These are phyloP conservation scores for Gouania willdenowi DNA, from an alignment of 2,797 vertebrate genomes.

Conservation along the genomic window DNA sequence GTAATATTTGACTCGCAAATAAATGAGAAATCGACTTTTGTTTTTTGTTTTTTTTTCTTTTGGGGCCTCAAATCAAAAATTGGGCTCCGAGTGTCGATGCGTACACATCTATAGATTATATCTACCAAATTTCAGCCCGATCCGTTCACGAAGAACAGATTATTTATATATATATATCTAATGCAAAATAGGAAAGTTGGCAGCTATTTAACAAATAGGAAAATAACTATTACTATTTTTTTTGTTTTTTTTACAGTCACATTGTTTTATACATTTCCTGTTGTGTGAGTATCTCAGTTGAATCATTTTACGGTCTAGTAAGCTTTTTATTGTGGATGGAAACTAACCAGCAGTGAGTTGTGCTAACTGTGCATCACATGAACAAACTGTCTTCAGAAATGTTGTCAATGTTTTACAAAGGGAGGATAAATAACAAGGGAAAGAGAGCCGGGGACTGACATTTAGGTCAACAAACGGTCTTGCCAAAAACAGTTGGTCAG, in stretches of 20 bases:
- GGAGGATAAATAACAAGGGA: conserved; percentile 9
- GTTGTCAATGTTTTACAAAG: conserved; percentile 8
- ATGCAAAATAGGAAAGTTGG: too few species aligned
- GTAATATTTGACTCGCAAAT: too few species aligned
- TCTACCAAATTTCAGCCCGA: too few species aligned
- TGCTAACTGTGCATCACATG: conserved; percentile 10
- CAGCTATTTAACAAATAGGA: too few species aligned
- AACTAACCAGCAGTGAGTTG: conserved; percentile 4
- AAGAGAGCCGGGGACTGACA: conserved; percentile 6
- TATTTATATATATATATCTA: too few species aligned
- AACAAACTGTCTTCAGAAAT: conserved; percentile 1
- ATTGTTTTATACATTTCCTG: not conserved
- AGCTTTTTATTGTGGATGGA: conserved; percentile 3
- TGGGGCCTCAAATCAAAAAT: too few species aligned
- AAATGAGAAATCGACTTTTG: too few species aligned
- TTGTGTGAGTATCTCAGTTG: not conserved
- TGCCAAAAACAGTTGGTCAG: conserved; percentile 8
- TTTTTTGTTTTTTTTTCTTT: too few species aligned
- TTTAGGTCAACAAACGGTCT: conserved; percentile 19
- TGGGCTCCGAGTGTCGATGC: too few species aligned
- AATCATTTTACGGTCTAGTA: conserved; percentile 12
- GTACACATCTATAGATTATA: too few species aligned
- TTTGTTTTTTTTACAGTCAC: too few species aligned
- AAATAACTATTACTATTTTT: not conserved
- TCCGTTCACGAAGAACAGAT: too few species aligned